These are phyloP conservation scores for Stercorarius parasiticus DNA, from an alignment of 2,113 vertebrate species.

Conservation along the genomic window DNA sequence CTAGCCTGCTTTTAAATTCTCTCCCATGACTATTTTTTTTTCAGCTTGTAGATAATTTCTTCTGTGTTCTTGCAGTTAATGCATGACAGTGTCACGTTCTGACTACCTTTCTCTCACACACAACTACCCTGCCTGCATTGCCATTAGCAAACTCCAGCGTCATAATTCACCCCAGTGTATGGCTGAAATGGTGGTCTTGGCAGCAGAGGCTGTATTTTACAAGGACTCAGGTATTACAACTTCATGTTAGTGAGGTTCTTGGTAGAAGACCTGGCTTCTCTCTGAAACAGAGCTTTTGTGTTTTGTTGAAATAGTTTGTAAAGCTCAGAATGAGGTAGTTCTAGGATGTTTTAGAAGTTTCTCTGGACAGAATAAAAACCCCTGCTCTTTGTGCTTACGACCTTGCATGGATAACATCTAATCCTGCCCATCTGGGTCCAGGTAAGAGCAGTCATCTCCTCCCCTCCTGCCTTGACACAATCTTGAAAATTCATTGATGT, in stretches of 20 bases:
- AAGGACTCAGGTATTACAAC: neutral
- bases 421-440: neutral
- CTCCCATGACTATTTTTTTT: neutral
- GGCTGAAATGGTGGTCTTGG: neutral
- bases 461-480: neutral
- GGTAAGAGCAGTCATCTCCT: neutral
- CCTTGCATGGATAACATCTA: neutral
- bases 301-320: neutral
- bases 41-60: neutral
- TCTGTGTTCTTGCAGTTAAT: neutral
- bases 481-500: neutral
- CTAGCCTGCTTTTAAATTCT: neutral
- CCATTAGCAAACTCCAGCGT: neutral
- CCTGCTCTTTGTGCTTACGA: neutral
- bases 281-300: neutral
- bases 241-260: neutral
- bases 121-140: neutral
- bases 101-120: neutral
- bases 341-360: neutral
- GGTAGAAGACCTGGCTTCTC: neutral
- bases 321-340: neutral
- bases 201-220: neutral
- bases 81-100: accelerated
- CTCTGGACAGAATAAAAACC: neutral
- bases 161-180: neutral